Percentiles rank a stretch among this genome's conserved stretches.
These are phyloP conservation scores for Baccha elongata DNA, from an alignment of 2,888 invertebrate genomes.

Conservation along the genomic window DNA sequence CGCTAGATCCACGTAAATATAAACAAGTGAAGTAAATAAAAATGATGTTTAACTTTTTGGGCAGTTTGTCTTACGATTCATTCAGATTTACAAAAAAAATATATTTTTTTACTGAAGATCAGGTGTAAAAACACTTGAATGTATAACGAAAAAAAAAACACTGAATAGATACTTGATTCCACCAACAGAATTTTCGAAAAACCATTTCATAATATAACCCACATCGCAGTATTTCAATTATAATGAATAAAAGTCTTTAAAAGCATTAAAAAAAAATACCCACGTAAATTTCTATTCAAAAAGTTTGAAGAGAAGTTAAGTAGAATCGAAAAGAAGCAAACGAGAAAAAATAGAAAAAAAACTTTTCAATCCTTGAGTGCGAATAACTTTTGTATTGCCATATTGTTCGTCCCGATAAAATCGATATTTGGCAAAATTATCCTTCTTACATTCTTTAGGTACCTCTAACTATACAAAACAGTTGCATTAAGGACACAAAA, in stretches of 20 bases:
- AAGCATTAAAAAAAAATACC: conserved; percentile 8
- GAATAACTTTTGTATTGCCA: conserved; percentile 10
- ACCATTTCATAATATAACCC: conserved; percentile 24
- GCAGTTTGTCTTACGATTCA: too few species aligned
- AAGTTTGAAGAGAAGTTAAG: conserved; percentile 8
- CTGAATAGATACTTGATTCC: conserved; percentile 15
- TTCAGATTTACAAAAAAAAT: too few species aligned
- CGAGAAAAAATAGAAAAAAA: conserved; percentile 6
- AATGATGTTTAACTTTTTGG: too few species aligned
- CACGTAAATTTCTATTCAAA: not conserved
- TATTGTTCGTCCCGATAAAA: conserved; percentile 1
- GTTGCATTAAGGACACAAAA: conserved; percentile 19
- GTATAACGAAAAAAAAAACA: conserved; percentile 1
- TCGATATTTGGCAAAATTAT: conserved; percentile 31
- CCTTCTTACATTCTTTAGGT: not conserved
- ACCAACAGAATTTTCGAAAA: conserved; percentile 11
- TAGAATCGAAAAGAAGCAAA: not conserved
- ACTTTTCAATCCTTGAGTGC: conserved; percentile 14
- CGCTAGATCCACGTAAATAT: too few species aligned
- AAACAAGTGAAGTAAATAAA: too few species aligned
- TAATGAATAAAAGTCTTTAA: conserved; percentile 24
- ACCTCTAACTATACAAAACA: not conserved
- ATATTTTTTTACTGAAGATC: too few species aligned
- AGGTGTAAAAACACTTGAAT: conserved; percentile 15
- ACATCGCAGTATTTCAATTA: conserved; percentile 25